Evolutionary conservation across 2,113 vertebrate species (phyloP), one percentile per base, ranked within the genome.

Genomic region (Odocoileus virginianus): DNA sequence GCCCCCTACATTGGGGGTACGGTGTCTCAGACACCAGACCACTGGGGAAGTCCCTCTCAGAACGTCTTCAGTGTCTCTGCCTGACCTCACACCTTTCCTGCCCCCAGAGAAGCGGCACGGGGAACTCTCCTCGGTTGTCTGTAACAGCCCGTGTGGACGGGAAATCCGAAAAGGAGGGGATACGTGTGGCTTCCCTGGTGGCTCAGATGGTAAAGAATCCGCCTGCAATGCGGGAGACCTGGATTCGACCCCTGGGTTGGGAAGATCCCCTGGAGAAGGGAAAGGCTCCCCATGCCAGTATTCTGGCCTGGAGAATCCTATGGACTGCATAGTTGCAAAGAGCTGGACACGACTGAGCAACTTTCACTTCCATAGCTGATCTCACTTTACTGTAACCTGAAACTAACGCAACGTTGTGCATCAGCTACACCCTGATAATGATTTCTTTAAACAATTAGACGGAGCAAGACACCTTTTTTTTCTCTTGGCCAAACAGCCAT

Each of bases 291-390:
- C 67, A 12, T 10, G 40, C 67, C n/a, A 40, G n/a, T 12, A 1
- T 23, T 23, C n/a, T 71, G n/a, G n/a, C n/a, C 64, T 23, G n/a
- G n/a, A 71, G 64, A 71, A 23, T 0, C 5, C n/a, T 10, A 12
- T 1, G 10, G n/a, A 40, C 67, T 6, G 36, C 19, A 40, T 9
- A 71, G 67, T 13, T 21, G n/a, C 67, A 71, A 21, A 11, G 67
- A 71, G 67, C 3, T 1, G 0, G n/a, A 40, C 12, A 21, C 0
- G 2, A 23, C 19, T 6, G n/a, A 40, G n/a, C 10, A 12, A 71
- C n/a, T 71, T 40, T 21, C 10, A 1, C n/a, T 13, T 71, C 3
- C 67, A 3, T 23, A 40, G n/a, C 67, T 25, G 40, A 76, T 13
- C 36, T 43, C 40, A 43, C 71, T 43, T 27, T 40, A 13, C 11